Conservation (phyloP, 2,113 vertebrate genomes). For the Erythrocercus mccallii region DNA sequence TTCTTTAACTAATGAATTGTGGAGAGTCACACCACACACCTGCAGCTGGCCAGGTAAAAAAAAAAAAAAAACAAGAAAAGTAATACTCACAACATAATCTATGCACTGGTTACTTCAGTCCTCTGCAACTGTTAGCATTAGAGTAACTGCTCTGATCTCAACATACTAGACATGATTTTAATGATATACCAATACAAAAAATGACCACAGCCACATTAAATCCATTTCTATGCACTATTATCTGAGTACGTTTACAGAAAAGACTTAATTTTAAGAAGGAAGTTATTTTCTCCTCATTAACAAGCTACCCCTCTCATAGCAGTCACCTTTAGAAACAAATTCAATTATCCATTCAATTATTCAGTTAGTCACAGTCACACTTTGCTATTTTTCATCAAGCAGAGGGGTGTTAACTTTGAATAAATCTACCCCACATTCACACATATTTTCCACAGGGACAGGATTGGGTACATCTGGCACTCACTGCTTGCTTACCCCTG, state of each 20-base stretch:
- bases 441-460: not conserved
- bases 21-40: not conserved
- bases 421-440: not conserved
- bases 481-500: not conserved
- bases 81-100: not conserved
- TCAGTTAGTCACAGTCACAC: not conserved
- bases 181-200: not conserved
- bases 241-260: not conserved
- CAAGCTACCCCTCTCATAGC: not conserved
- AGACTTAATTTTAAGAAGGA: not conserved
- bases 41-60: not conserved
- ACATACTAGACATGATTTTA: not conserved
- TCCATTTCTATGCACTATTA: not conserved
- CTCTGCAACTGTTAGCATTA: not conserved
- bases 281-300: not conserved
- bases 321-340: not conserved
- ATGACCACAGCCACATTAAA: not conserved
- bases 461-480: not conserved
- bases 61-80: not conserved
- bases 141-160: not conserved
- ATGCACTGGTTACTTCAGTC: not conserved
- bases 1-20: not conserved
- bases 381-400: not conserved
- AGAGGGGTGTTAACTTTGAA: not conserved
- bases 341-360: not conserved